A percentile compares a stretch with the other conserved stretches of the same genome.
These are phyloP conservation scores for Paraescarpia echinospica DNA, from an alignment of 1,140 invertebrate genomes.

Conservation along the genomic window DNA sequence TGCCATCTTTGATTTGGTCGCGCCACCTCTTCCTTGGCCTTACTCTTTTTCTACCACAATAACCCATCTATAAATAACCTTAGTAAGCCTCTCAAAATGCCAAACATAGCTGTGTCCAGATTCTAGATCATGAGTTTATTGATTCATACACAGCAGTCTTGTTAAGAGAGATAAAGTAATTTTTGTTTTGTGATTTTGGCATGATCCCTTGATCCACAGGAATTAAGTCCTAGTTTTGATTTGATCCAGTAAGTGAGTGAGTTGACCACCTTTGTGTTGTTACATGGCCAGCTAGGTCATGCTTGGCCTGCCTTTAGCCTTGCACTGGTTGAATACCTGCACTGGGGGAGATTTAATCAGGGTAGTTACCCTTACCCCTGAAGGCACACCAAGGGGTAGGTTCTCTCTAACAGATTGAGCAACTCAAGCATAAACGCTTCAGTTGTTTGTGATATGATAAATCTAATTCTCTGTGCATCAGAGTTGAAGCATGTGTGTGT, in stretches of 20 bases:
- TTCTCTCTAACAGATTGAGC: background rate
- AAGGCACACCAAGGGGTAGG: background rate
- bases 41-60: too few species aligned
- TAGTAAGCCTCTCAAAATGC: background rate
- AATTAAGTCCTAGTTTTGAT: background rate
- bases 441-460: background rate
- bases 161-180: background rate
- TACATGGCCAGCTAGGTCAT: background rate
- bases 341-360: background rate
- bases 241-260: background rate
- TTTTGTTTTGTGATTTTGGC: background rate
- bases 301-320: background rate
- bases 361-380: background rate
- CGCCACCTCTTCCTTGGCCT: too few species aligned
- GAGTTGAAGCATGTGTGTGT: background rate
- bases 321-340: background rate
- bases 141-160: background rate
- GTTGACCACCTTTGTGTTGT: background rate
- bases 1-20: too few species aligned
- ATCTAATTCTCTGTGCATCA: background rate
- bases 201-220: background rate
- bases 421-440: background rate
- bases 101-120: background rate
- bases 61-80: background rate
- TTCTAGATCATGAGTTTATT: background rate